Percentiles rank a stretch among this genome's conserved stretches.
These are phyloP conservation scores for Prionace glauca DNA, from an alignment of 2,797 vertebrate genomes.

Conservation along the genomic window DNA sequence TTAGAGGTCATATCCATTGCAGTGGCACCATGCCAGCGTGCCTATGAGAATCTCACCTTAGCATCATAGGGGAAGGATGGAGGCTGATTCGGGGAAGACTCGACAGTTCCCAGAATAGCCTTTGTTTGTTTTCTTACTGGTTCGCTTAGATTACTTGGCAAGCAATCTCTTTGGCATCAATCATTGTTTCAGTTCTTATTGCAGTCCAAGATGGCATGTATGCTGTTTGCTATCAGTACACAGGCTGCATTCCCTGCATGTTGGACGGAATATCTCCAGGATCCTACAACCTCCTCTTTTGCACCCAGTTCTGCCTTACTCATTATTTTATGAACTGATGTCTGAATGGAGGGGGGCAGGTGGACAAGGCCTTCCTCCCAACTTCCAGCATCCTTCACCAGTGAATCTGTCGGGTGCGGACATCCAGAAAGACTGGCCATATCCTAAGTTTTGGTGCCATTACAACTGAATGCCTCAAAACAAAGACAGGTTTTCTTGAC, in stretches of 20 bases:
- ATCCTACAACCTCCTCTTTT: not conserved
- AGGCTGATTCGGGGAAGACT: not conserved
- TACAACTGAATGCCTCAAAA: not conserved
- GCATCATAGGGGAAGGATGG: not conserved
- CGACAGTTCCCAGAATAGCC: not conserved
- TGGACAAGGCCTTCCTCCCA: not conserved
- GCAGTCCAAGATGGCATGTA: not conserved
- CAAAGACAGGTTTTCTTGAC: not conserved
- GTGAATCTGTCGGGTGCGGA: not conserved
- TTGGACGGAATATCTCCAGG: not conserved
- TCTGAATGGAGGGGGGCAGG: not conserved
- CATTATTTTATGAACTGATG: not conserved
- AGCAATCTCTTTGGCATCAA: not conserved
- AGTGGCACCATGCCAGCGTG: not conserved
- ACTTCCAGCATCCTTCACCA: not conserved
- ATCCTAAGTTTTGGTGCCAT: not conserved
- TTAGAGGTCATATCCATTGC: not conserved
- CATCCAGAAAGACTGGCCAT: not conserved
- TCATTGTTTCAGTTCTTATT: not conserved
- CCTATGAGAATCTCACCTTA: not conserved
- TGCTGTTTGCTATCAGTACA: not conserved
- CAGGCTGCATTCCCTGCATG: not conserved
- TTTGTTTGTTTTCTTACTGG: not conserved
- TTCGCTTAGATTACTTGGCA: not conserved
- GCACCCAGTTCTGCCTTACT: not conserved